Percentiles rank a stretch among this genome's conserved stretches.
These are phyloP conservation scores for Drosophila kepulauana DNA, from an alignment of 1,140 invertebrate genomes.

Conservation along the genomic window DNA sequence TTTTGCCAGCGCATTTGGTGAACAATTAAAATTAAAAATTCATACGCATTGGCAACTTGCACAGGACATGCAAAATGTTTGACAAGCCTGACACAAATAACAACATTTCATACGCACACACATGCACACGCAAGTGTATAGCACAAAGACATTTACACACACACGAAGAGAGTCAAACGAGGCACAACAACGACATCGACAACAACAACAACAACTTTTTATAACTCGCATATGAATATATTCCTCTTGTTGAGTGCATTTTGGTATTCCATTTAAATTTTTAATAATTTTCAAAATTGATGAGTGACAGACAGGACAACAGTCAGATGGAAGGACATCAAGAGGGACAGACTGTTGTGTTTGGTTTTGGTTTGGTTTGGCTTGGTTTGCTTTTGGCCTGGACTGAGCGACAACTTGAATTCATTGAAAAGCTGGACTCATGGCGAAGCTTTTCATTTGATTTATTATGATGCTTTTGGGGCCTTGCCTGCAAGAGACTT, in stretches of 20 bases:
- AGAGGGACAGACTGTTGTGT: not conserved
- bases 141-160: not conserved
- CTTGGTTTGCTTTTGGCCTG: not conserved
- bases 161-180: not conserved
- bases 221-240: slow-evolving; percentile 46
- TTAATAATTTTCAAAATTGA: slow-evolving; percentile 83
- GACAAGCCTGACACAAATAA: slow-evolving; percentile 79
- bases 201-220: slow-evolving; percentile 20
- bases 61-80: slow-evolving; percentile 70
- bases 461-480: slow-evolving; percentile 60
- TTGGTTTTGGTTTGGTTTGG: too few relatives aligned
- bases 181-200: not conserved
- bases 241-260: slow-evolving; percentile 68
- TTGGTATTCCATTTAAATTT: slow-evolving; percentile 83
- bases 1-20: slow-evolving; percentile 73
- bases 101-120: slow-evolving; percentile 39
- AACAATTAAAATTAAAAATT: slow-evolving; percentile 83
- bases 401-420: slow-evolving; percentile 11
- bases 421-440: slow-evolving; percentile 22
- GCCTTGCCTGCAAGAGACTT: slow-evolving; percentile 1
- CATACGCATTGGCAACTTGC: slow-evolving; percentile 64
- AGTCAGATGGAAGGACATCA: slow-evolving; percentile 5
- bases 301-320: slow-evolving; percentile 56
- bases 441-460: slow-evolving; percentile 64
- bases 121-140: slow-evolving; percentile 30